Conservation (phyloP, 2,113 vertebrate species). For the Pollachius pollachius region DNA sequence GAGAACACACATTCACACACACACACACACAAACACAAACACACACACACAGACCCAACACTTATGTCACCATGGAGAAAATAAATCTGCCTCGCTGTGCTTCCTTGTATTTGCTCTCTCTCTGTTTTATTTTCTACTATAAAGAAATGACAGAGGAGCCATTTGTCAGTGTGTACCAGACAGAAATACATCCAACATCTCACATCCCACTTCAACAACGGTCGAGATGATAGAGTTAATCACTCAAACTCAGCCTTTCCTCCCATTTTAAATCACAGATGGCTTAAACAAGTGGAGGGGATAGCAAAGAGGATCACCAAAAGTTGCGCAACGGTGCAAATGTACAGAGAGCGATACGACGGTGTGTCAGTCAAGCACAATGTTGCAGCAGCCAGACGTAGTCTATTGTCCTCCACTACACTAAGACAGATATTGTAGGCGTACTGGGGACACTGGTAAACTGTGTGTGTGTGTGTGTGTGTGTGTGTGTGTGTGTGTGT, state of each 20-base stretch:
- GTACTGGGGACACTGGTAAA: slow-evolving; percentile 50
- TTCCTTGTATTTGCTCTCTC: no score
- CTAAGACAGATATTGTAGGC: slow-evolving; percentile 48
- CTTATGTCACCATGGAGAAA: slow-evolving; percentile 13
- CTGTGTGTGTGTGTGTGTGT: slow-evolving; percentile 8
- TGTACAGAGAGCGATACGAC: slow-evolving; percentile 50
- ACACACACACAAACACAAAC: no score
- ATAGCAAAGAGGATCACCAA: background rate
- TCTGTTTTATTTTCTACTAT: background rate
- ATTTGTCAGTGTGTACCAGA: background rate
- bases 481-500: slow-evolving; percentile 44
- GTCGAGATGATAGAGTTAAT: background rate
- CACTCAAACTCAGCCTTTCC: slow-evolving; percentile 18
- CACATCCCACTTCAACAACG: background rate
- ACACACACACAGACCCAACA: background rate
- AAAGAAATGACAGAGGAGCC: background rate
- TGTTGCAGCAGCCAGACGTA: slow-evolving; percentile 48
- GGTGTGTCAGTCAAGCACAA: slow-evolving; percentile 63
- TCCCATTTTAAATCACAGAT: background rate
- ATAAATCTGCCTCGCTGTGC: background rate
- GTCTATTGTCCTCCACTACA: slow-evolving; percentile 50
- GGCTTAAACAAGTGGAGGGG: slow-evolving; percentile 4
- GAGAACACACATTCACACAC: background rate
- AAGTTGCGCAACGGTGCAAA: slow-evolving; percentile 12
- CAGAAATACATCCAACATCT: background rate